Percentiles rank a stretch among this genome's conserved stretches.
These are phyloP conservation scores for Paragorgia papillata DNA, from an alignment of 92 coral and sea anemone genomes.

Conservation along the genomic window DNA sequence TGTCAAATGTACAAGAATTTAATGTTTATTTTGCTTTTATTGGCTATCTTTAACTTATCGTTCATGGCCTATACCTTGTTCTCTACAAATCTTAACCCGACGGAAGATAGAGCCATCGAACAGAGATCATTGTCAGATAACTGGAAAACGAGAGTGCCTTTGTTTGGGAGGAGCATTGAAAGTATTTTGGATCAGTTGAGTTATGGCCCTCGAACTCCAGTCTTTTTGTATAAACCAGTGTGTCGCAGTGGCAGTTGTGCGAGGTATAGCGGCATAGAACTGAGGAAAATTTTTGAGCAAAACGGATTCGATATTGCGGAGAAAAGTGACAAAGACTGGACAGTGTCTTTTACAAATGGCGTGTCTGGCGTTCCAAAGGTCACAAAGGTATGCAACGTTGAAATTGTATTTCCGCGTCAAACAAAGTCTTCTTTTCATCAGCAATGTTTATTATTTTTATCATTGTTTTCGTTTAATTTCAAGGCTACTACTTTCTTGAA, in stretches of 20 bases:
- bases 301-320: constrained; percentile 39
- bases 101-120: neutral
- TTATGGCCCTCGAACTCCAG: constrained; percentile 32
- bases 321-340: constrained; percentile 30
- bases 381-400: constrained; percentile 8
- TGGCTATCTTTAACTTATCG: constrained; percentile 23
- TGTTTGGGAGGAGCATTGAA: constrained; percentile 28
- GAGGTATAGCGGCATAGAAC: constrained; percentile 27
- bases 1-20: constrained; percentile 39
- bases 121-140: neutral
- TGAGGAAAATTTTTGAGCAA: constrained; percentile 26
- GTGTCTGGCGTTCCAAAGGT: constrained; percentile 36
- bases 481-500: too few relatives aligned
- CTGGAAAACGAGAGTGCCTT: constrained; percentile 14
- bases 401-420: neutral
- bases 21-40: constrained; percentile 26
- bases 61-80: constrained; percentile 17
- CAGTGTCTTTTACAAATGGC: constrained; percentile 38
- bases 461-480: too few relatives aligned
- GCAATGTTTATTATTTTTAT: neutral
- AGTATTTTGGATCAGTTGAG: constrained; percentile 25
- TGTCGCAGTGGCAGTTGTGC: constrained; percentile 44
- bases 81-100: constrained; percentile 6
- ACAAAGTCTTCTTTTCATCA: neutral
- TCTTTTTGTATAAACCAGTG: constrained; percentile 40